Evolutionary conservation across 2,113 vertebrate genomes (phyloP), one percentile per base, ranked within the genome.

Genomic region (Carassius gibelio): DNA sequence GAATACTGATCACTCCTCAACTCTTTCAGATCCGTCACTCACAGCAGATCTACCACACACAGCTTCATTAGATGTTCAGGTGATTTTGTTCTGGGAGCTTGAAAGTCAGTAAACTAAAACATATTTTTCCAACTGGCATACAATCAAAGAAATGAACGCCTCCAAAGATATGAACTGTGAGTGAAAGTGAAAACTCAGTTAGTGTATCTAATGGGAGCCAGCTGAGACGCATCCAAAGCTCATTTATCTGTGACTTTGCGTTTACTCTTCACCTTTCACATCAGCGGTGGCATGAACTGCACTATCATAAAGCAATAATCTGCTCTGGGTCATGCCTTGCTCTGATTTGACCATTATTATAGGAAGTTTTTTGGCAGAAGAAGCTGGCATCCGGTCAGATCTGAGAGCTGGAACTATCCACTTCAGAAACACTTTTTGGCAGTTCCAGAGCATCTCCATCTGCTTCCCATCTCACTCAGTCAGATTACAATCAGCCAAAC

Each of bases 171-270:
- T 30, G 50, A 76, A 76, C 75, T 15, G 17, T 34, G 23, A 30
- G 74, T 8, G 45, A 75, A 48, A 26, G 42, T 17, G 19, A 72
- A n/a, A 72, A 76, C 75, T 55, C 50, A 76, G 21, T 76, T 76
- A 76, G 75, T 13, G 50, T 15, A 55, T 6, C 34, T 76, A 8
- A 30, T 11, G 17, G n/a, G 1, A 30, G 48, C 48, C 48, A 55
- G 14, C 9, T 76, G 48, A 76, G 23, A 76, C 1, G 14, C 26
- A 21, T 52, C 75, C 50, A 55, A 34, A 55, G 52, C 45, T 55
- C 30, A 34, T 76, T 55, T 76, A 55, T 4, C 17, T 15, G 45
- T 76, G 75, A 17, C 6, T 76, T 76, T 76, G 23, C 26, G 9
- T n/a, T 57, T 15, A 59, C 19, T 62, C 42, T 66, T 66, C 61